A percentile compares a stretch with the other conserved stretches of the same genome.
Conservation (phyloP, 2,888 invertebrate species). For the Pherbina coryleti region DNA sequence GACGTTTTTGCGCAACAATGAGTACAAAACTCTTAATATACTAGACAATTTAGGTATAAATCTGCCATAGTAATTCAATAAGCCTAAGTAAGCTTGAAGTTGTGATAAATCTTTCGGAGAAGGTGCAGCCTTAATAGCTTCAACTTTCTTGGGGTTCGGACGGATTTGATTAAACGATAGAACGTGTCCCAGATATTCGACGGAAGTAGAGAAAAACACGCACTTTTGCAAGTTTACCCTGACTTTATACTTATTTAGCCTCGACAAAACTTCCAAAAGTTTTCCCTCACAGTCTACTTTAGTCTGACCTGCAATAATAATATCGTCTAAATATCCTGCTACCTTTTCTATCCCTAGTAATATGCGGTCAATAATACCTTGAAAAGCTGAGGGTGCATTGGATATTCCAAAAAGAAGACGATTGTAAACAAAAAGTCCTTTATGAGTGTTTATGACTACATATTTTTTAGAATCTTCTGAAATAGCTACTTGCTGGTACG, state of each 20-base stretch:
- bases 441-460: conserved; percentile 53
- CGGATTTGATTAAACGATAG: conserved; percentile 36
- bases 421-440: conserved; percentile 43
- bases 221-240: conserved; percentile 43
- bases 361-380: conserved; percentile 46
- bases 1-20: conserved; percentile 6
- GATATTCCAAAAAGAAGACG: conserved; percentile 45
- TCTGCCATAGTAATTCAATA: conserved; percentile 34
- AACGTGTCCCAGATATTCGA: conserved; percentile 40
- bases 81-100: conserved; percentile 21
- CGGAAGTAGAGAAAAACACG: conserved; percentile 39
- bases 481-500: conserved; percentile 28
- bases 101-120: conserved; percentile 22
- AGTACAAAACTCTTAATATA: conserved; percentile 14
- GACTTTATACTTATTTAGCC: conserved; percentile 42
- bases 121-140: conserved; percentile 34
- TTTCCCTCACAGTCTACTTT: conserved; percentile 35
- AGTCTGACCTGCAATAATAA: conserved; percentile 38
- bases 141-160: conserved; percentile 35
- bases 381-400: conserved; percentile 44
- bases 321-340: conserved; percentile 44
- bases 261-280: conserved; percentile 39
- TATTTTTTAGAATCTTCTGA: conserved; percentile 44
- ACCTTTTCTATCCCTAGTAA: conserved; percentile 32
- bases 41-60: conserved; percentile 27